Conservation (phyloP, 2,888 invertebrate genomes). For the Oligia strigilis region DNA sequence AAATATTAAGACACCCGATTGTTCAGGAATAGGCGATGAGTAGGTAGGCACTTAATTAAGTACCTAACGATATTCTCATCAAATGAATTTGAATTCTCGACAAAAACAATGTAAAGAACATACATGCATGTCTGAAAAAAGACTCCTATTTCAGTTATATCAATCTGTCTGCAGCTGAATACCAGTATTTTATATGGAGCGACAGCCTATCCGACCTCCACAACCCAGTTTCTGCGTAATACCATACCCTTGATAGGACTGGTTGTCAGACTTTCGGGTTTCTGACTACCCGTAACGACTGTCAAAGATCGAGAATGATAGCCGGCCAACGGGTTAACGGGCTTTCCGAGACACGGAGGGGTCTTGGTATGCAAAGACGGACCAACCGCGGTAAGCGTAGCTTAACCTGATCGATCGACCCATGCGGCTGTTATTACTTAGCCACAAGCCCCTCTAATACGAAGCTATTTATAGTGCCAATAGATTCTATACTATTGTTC, state of each 20-base stretch:
- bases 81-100: conserved; percentile 25
- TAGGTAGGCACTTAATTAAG: conserved; percentile 3
- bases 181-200: neutral
- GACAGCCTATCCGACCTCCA: neutral
- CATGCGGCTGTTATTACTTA: neutral
- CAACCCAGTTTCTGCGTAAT: neutral
- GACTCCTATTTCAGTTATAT: neutral
- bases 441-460: neutral
- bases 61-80: conserved; percentile 25
- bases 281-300: neutral
- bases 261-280: neutral
- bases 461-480: neutral
- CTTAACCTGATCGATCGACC: neutral
- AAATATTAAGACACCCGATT: conserved; percentile 27
- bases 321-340: neutral
- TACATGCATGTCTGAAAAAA: conserved; percentile 9
- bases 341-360: too few species aligned
- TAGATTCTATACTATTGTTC: conserved; percentile 7
- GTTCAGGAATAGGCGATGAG: conserved; percentile 26
- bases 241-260: neutral
- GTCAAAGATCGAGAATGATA: neutral
- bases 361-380: too few species aligned
- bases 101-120: neutral
- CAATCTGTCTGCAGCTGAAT: neutral
- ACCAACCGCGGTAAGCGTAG: neutral